Conservation (phyloP, 2,113 vertebrate genomes). For the Centrocercus urophasianus region DNA sequence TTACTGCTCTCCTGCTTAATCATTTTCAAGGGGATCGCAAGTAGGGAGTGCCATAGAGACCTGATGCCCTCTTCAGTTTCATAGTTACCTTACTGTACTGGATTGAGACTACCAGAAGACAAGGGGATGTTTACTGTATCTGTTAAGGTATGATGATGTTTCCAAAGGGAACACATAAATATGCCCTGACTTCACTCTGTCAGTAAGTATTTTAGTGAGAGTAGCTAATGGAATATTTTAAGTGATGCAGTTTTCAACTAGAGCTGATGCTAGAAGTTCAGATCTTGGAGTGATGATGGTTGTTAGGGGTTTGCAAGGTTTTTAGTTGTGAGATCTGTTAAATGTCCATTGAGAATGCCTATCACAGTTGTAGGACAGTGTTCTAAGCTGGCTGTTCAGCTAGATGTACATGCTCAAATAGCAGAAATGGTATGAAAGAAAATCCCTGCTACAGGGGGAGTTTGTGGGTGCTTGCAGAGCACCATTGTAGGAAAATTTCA, state of each 20-base stretch:
- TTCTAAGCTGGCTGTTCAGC: not conserved
- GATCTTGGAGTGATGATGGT: not conserved
- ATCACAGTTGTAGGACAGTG: not conserved
- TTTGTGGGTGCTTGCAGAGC: not conserved
- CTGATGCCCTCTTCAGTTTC: not conserved
- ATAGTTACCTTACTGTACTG: not conserved
- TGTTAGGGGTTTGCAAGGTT: not conserved
- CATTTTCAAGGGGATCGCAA: not conserved
- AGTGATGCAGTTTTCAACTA: not conserved
- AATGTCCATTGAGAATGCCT: not conserved
- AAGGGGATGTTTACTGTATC: not conserved
- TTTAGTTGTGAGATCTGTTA: not conserved
- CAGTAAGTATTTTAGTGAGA: not conserved
- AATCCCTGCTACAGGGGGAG: not conserved
- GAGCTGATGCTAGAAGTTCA: not conserved
- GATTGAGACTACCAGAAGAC: not conserved
- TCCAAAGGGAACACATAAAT: not conserved
- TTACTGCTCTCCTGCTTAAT: not conserved
- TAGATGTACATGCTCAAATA: not conserved
- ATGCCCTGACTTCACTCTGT: not conserved
- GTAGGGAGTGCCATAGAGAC: not conserved
- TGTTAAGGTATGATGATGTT: not conserved
- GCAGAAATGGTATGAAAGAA: not conserved
- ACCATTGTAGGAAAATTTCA: not conserved
- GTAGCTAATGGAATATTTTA: not conserved